Evolutionary conservation across 2,888 invertebrate genomes (phyloP), one percentile per base, ranked within the genome.

Genomic region (Archips xylosteana): DNA sequence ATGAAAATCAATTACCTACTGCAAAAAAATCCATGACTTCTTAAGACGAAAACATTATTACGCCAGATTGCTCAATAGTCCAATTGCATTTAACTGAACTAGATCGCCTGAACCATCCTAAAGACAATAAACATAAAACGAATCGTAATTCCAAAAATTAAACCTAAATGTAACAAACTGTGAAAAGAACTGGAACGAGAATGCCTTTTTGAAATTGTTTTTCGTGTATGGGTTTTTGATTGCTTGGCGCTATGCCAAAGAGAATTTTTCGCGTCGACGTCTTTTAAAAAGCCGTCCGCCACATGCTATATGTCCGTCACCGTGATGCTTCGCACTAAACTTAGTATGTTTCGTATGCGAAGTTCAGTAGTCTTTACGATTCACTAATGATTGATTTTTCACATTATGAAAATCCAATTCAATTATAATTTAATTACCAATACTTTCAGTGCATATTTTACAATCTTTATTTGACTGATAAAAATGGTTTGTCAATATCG

Each of bases 181-280:
- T 59, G 59, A 60, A 70, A 65, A 70, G 65, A 70, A 61, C 54
- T 79, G 83, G 81, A 82, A 81, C 77, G 76, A 72, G 78, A 80
- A 80, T 82, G 83, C 82, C 77, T 78, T 23, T 79, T 80, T 82
- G 78, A 81, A 80, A 79, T 77, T 78, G 79, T 83, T 81, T 79
- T 81, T 63, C 63, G 68, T 59, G 83, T 86, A 89, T 87, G 82
- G 83, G 78, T 83, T 86, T 91, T 88, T 91, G 89, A 91, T 91
- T 85, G 84, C 82, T 90, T 92, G 92, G 91, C 88, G 63, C 54
- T 13, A 64, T 67, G 86, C 92, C 91, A 92, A 85, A 76, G 76
- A 80, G 76, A 77, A 69, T 80, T 79, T 75, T 75, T 76, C 47
- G 78, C 76, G 86, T 85, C 82, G 85, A 84, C 71, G 80, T 77